Conservation (phyloP, 2,113 vertebrate species). For the Tachysurus fulvidraco region DNA sequence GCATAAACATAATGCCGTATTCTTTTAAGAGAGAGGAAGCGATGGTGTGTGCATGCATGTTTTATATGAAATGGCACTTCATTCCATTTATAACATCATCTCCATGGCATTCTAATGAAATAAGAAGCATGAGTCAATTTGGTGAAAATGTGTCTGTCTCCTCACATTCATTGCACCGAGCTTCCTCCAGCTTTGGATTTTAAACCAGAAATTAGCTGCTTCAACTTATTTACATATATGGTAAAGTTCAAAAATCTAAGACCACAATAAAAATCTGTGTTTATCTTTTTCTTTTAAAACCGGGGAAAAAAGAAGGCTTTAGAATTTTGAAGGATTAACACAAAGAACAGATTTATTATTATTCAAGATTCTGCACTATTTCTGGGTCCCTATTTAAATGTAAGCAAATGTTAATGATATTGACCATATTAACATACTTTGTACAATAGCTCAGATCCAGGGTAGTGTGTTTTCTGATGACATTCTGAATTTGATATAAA, state of each 20-base stretch:
- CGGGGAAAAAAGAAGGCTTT: not conserved
- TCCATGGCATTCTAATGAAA: slow-evolving; percentile 35
- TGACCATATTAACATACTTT: not conserved
- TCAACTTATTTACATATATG: not conserved
- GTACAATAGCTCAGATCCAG: not conserved
- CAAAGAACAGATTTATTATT: not conserved
- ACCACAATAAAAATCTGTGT: not conserved
- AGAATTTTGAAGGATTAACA: not conserved
- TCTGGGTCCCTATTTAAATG: not conserved
- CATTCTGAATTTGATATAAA: not conserved
- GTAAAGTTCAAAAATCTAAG: not conserved
- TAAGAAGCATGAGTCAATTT: slow-evolving; percentile 23
- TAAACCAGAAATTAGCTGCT: not conserved
- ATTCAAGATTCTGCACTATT: not conserved
- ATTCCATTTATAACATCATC: slow-evolving; percentile 14
- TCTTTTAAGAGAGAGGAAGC: slow-evolving; percentile 31
- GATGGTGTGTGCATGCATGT: slow-evolving; percentile 23
- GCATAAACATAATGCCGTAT: slow-evolving; percentile 5
- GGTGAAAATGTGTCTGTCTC: slow-evolving; percentile 12
- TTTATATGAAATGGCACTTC: slow-evolving; percentile 21
- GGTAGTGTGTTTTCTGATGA: not conserved
- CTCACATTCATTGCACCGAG: slow-evolving; percentile 13
- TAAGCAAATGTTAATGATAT: not conserved
- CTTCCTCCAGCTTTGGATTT: slow-evolving; percentile 4
- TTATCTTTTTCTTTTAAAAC: not conserved